phyloP scores from a whole-genome alignment of 1,140 invertebrate species.

The Proales similis region DNA sequence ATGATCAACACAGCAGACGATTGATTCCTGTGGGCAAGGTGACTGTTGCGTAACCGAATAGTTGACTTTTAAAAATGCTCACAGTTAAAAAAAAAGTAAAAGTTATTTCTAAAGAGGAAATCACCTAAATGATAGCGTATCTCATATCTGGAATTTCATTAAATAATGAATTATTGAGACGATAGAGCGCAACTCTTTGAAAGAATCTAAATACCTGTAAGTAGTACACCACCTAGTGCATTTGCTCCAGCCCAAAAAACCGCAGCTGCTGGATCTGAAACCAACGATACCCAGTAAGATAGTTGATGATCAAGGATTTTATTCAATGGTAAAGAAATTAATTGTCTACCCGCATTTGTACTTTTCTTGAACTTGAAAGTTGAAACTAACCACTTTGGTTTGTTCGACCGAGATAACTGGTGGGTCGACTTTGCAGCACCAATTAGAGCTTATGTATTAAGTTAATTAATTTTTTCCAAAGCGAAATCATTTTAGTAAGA shows the following conservation, averaged over 20 bases:
- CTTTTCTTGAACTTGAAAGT: conserved; percentile 3
- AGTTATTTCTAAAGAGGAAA: too few species aligned
- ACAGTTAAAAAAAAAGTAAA: too few species aligned
- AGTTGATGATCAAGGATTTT: background rate
- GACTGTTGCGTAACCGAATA: conserved; percentile 28
- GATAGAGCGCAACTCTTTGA: too few species aligned
- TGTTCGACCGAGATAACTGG: conserved; percentile 11
- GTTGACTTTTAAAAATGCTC: too few species aligned
- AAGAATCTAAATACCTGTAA: conserved; percentile 1
- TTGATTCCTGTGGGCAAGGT: conserved; percentile 14
- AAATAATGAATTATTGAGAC: too few species aligned
- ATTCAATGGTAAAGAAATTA: background rate
- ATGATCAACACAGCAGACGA: conserved; percentile 19
- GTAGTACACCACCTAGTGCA: conserved; percentile 29
- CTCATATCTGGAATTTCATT: too few species aligned
- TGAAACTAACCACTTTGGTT: conserved; percentile 10
- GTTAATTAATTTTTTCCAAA: background rate
- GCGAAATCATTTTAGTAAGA: background rate
- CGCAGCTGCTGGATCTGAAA: conserved; percentile 25
- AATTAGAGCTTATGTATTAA: conserved; percentile 13
- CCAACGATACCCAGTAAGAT: background rate
- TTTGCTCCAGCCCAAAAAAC: conserved; percentile 25
- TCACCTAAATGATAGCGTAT: too few species aligned
- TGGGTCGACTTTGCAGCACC: conserved; percentile 33
- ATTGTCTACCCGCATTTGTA: conserved; percentile 25